Evolutionary conservation across 2,797 vertebrate species (phyloP).

Genomic region (Smutsia gigantea): DNA sequence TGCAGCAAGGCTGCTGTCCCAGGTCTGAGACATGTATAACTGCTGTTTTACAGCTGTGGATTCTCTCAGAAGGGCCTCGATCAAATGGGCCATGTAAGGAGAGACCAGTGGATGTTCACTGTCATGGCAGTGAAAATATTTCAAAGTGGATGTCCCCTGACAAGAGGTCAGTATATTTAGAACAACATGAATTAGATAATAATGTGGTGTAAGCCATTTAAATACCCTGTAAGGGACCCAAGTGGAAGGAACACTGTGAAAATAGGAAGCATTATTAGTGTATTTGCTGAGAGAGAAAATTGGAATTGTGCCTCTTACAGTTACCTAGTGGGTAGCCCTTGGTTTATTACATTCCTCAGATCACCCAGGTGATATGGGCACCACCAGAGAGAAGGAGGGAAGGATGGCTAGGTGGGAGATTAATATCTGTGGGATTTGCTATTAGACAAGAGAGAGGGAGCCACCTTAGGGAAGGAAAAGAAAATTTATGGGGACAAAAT

Average conservation of each 20-base stretch:
- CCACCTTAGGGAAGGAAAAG: conserved; percentile 29
- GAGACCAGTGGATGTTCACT: neutral
- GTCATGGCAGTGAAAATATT: neutral
- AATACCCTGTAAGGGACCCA: neutral
- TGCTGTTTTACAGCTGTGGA: neutral
- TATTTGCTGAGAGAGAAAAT: neutral
- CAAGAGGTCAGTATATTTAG: neutral
- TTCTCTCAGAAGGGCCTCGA: neutral
- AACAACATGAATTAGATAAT: neutral
- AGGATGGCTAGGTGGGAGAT: neutral
- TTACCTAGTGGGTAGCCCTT: neutral
- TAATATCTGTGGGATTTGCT: neutral
- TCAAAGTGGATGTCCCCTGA: neutral
- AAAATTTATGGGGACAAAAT: conserved; percentile 32
- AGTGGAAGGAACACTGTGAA: neutral
- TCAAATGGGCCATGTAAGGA: neutral
- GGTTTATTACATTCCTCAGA: neutral
- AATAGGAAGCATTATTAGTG: neutral
- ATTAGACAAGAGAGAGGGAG: neutral
- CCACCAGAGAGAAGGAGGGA: neutral
- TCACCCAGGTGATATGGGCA: neutral
- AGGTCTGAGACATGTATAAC: fast-evolving
- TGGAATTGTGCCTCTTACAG: neutral
- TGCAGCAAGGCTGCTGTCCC: too few relatives aligned
- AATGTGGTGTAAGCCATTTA: neutral